Evolutionary conservation across 2,888 invertebrate species (phyloP).

Genomic region (Apamea monoglypha): DNA sequence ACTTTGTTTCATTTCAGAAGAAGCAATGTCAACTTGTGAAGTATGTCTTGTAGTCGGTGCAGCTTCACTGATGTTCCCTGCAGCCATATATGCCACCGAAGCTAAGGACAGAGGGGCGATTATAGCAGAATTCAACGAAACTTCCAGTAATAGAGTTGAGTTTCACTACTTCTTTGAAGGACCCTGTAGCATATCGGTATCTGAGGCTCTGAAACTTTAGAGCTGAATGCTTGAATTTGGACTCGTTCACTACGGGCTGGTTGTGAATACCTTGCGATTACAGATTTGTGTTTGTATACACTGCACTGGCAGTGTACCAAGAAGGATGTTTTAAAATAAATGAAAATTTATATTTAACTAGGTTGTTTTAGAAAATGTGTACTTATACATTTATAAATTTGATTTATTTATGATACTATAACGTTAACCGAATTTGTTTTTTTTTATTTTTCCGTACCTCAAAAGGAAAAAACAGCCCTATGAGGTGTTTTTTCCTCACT

Average conservation of each 20-base stretch:
- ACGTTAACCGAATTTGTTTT: not conserved
- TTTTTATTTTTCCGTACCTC: not conserved
- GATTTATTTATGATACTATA: not conserved
- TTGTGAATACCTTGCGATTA: slow-evolving; percentile 4
- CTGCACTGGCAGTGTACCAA: not conserved
- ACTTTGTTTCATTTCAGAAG: slow-evolving; percentile 81
- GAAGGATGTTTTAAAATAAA: not conserved
- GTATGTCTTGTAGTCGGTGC: slow-evolving; percentile 96
- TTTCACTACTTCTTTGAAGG: slow-evolving; percentile 87
- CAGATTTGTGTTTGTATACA: not conserved
- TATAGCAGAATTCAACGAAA: slow-evolving; percentile 87
- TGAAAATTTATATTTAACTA: not conserved
- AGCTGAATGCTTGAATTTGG: not conserved
- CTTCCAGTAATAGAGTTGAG: slow-evolving; percentile 70
- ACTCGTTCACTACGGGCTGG: no score
- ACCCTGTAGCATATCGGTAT: slow-evolving; percentile 83
- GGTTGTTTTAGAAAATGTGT: not conserved
- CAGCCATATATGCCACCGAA: slow-evolving; percentile 95
- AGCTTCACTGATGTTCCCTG: slow-evolving; percentile 96
- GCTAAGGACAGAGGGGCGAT: slow-evolving; percentile 92
- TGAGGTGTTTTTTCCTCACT: no score
- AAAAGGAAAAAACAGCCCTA: not conserved
- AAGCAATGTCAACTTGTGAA: slow-evolving; percentile 93
- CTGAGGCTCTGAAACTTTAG: slow-evolving; percentile 78
- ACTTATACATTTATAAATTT: not conserved